phyloP scores from a whole-genome alignment of 2,797 vertebrate species.

The Mus minutoides region DNA sequence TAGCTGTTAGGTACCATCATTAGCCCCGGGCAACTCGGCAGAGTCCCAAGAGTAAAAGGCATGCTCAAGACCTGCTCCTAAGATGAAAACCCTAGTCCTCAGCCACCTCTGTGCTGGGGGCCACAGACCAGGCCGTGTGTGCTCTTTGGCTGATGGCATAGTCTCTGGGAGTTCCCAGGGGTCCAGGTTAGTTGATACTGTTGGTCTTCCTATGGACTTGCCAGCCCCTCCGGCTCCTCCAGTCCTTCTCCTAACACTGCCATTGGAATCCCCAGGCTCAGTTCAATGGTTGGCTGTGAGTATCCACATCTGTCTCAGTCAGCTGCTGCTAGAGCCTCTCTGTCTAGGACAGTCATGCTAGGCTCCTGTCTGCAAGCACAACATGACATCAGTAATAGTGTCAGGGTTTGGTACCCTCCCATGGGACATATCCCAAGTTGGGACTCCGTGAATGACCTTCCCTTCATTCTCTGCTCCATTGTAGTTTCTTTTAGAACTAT shows the following conservation, averaged over 20 bases:
- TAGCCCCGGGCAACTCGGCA: not conserved
- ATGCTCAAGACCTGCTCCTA: not conserved
- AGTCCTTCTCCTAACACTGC: not conserved
- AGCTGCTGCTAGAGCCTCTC: not conserved
- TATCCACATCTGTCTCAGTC: not conserved
- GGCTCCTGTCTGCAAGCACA: not conserved
- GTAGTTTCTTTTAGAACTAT: not conserved
- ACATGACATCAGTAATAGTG: not conserved
- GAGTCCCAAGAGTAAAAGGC: not conserved
- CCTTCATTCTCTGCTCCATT: not conserved
- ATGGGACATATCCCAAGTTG: not conserved
- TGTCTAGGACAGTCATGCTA: not conserved
- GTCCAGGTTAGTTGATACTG: not conserved
- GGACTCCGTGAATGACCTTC: not conserved
- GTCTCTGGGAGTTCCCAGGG: not conserved
- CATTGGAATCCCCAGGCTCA: not conserved
- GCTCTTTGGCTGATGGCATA: not conserved
- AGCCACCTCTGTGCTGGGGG: not conserved
- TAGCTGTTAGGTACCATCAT: not conserved
- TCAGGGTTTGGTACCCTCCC: not conserved
- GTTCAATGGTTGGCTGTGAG: not conserved
- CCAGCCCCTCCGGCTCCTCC: not conserved
- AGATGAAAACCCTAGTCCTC: not conserved
- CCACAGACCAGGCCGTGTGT: not conserved
- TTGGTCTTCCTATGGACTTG: not conserved